Conservation (phyloP, 2,797 vertebrate genomes). For the Hippoglossus hippoglossus region DNA sequence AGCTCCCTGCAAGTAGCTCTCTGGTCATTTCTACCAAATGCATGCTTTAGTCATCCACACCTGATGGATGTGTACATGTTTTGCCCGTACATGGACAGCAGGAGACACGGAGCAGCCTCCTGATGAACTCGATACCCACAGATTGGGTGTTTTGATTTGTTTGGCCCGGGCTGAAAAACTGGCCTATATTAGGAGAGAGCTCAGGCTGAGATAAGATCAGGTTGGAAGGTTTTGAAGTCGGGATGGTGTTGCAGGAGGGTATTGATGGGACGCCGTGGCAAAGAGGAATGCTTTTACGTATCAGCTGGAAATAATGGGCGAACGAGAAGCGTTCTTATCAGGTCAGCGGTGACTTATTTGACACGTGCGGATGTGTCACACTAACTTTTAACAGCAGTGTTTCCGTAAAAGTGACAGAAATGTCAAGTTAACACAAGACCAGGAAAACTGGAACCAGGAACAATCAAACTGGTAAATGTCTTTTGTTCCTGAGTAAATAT, state of each 20-base stretch:
- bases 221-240: slow-evolving; percentile 36
- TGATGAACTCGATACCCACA: slow-evolving; percentile 38
- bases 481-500: no score
- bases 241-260: slow-evolving; percentile 9
- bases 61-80: slow-evolving; percentile 31
- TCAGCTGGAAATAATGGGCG: neutral
- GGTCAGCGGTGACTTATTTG: no score
- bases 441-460: no score
- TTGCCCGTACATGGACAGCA: slow-evolving; percentile 61
- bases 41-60: slow-evolving; percentile 7
- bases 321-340: neutral
- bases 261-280: neutral
- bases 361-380: no score
- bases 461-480: no score
- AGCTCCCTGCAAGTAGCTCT: slow-evolving; percentile 2
- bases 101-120: slow-evolving; percentile 19
- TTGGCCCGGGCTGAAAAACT: slow-evolving; percentile 24
- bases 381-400: no score
- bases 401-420: no score
- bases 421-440: no score
- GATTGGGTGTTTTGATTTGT: slow-evolving; percentile 29
- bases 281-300: neutral
- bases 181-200: slow-evolving; percentile 66
- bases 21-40: neutral
- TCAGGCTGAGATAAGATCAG: slow-evolving; percentile 53